Percentiles rank a stretch among this genome's conserved stretches.
Evolutionary conservation across 2,113 vertebrate species (phyloP).

Genomic region (Sphaerodactylus townsendi): DNA sequence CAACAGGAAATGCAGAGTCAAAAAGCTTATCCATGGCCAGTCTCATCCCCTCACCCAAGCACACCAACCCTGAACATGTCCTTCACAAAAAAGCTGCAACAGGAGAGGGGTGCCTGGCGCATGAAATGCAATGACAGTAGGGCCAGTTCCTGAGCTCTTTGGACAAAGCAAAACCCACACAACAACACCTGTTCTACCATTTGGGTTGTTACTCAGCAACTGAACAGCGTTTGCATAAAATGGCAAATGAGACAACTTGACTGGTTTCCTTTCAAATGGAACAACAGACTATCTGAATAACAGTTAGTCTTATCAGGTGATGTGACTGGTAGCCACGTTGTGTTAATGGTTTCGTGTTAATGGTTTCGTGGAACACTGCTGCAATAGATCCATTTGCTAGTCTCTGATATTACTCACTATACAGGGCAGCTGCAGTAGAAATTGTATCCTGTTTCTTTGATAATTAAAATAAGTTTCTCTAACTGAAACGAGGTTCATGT

Average conservation of each 20-base stretch:
- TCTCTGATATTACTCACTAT: not conserved
- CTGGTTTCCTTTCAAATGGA: not conserved
- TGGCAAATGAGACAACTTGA: not conserved
- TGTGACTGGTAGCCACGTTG: not conserved
- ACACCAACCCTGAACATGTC: constrained; percentile 43
- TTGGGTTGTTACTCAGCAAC: not conserved
- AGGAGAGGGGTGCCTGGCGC: constrained; percentile 30
- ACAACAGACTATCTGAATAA: not conserved
- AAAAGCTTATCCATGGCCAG: constrained; percentile 51
- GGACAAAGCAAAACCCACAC: constrained; percentile 11
- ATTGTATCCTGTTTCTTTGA: not conserved
- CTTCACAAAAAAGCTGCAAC: not conserved
- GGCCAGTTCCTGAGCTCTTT: constrained; percentile 8
- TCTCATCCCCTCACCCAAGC: constrained; percentile 69
- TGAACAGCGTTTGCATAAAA: constrained; percentile 25
- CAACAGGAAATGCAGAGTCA: constrained; percentile 51
- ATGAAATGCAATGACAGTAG: constrained; percentile 52
- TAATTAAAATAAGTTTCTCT: not conserved
- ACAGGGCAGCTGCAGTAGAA: not conserved
- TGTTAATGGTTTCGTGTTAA: constrained; percentile 14
- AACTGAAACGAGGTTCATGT: not conserved
- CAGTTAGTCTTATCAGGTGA: not conserved
- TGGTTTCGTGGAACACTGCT: not conserved
- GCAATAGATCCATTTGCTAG: fast-evolving
- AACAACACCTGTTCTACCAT: not conserved